Percentiles rank a stretch among this genome's conserved stretches.
These are phyloP conservation scores for Tetranychus cinnabarinus DNA, from an alignment of 1,140 invertebrate species.

Conservation along the genomic window DNA sequence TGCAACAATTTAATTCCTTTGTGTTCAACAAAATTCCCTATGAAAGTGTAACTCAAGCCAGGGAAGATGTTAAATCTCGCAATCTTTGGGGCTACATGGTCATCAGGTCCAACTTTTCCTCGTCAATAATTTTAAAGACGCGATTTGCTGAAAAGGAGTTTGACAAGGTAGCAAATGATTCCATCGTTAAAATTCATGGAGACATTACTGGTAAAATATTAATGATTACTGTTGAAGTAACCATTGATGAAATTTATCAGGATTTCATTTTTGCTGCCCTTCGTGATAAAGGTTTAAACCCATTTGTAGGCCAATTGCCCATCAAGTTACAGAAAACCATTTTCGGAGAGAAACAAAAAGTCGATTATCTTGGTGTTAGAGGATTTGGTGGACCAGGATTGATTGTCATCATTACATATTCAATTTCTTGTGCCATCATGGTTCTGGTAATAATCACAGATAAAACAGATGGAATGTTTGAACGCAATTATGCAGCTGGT, in stretches of 20 bases:
- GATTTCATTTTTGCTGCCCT: background rate
- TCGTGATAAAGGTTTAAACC: background rate
- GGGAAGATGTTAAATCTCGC: constrained; percentile 8
- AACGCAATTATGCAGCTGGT: constrained; percentile 64
- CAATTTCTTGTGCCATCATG: background rate
- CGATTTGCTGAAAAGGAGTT: background rate
- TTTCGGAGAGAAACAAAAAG: background rate
- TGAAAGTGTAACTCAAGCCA: background rate
- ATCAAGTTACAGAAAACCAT: background rate
- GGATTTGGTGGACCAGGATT: background rate
- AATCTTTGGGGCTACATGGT: constrained; percentile 11
- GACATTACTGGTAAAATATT: background rate
- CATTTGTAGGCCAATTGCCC: background rate
- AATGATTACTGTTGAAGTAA: background rate
- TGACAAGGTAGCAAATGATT: background rate
- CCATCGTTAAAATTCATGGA: background rate
- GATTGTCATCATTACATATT: background rate
- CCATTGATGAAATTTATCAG: background rate
- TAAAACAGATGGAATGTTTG: constrained; percentile 58
- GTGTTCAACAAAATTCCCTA: constrained; percentile 1
- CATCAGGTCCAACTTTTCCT: constrained; percentile 5
- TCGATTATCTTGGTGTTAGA: background rate
- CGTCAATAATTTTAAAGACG: constrained; percentile 1
- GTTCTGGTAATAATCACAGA: constrained; percentile 24
- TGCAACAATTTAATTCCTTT: background rate